Base-by-base conservation (phyloP, 2,888 invertebrate genomes). In the Penaeus monodon region DNA sequence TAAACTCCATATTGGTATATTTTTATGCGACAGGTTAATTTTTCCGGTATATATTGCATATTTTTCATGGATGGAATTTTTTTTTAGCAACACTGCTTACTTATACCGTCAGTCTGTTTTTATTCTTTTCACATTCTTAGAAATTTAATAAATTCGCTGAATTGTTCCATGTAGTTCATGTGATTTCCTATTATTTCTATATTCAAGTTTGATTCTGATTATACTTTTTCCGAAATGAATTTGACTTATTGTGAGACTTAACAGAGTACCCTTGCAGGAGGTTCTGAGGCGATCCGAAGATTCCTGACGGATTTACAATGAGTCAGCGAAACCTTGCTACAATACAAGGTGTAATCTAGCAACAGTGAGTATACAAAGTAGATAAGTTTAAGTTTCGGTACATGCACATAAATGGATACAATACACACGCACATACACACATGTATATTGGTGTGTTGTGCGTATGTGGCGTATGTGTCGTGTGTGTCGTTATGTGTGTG, bases 11-110 rank as follows among this genome's bases (percentile, higher is more conserved):
- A 86, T 86, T 63, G n/a, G 82, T 86, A 10, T 86, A 81, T 77
- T 86, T 86, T 73, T 86, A 86, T 33, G 81, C 33, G 64, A 63
- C 82, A 29, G 65, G 77, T 82, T 78, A 86, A 70, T n/a, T n/a
- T 27, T 0, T 63, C 57, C 22, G 10, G 12, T 49, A 12, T 44
- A 14, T 65, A 4, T 1, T 38, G 3, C 14, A 38, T 7, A 27
- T n/a, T 22, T 3, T 22, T 29, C 8, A 63, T 29, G 20, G 20
- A 33, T 65, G 12, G 38, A 24, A 27, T 65, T 14, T 33, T n/a
- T 27, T 63, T 27, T 29, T 22, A 57, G 57, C 2, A 57, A 17
- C 10, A 57, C 44, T 57, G 57, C 17, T 57, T 17, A 17, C 17
- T 57, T 17, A 17, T 57, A 17, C 14, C 57, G 4, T 57, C 44